Percentiles rank a stretch among this genome's conserved stretches.
These are phyloP conservation scores for Corapipo altera DNA, from an alignment of 2,113 vertebrate species.

Conservation along the genomic window DNA sequence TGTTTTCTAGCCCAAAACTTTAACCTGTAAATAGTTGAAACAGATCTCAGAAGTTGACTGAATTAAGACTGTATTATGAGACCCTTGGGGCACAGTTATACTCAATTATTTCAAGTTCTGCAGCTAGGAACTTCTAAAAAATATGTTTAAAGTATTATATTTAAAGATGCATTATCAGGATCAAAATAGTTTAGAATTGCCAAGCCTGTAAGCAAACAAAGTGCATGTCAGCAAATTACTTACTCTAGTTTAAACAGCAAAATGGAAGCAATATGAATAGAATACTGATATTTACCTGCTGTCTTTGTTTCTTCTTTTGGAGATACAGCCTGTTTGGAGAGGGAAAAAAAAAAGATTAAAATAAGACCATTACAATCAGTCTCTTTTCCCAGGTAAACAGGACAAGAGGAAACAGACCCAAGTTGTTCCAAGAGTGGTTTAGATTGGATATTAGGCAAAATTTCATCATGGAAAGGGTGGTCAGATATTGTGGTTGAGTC, in stretches of 20 bases:
- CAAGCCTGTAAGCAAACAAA: not conserved
- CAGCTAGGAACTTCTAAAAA: not conserved
- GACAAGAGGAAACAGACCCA: not conserved
- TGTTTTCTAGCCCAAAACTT: not conserved
- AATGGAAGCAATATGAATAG: not conserved
- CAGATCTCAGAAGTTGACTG: not conserved
- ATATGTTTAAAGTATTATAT: not conserved
- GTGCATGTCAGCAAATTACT: not conserved
- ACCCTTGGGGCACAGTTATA: not conserved
- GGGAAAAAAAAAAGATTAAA: not conserved
- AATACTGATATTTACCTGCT: constrained; percentile 77
- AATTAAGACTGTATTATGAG: not conserved
- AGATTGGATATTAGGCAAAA: not conserved
- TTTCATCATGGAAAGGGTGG: not conserved
- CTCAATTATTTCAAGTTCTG: not conserved
- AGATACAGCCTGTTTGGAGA: constrained; percentile 78
- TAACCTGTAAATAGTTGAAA: not conserved
- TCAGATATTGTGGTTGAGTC: not conserved
- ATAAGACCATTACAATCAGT: not conserved
- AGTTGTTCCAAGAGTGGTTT: not conserved
- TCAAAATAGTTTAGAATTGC: not conserved
- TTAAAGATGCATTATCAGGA: not conserved
- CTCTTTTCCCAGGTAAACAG: not conserved
- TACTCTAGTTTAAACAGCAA: not conserved
- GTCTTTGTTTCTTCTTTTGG: constrained; percentile 94